Evolutionary conservation across 2,888 invertebrate species (phyloP).

Genomic region (Acrocyrtus sp.): DNA sequence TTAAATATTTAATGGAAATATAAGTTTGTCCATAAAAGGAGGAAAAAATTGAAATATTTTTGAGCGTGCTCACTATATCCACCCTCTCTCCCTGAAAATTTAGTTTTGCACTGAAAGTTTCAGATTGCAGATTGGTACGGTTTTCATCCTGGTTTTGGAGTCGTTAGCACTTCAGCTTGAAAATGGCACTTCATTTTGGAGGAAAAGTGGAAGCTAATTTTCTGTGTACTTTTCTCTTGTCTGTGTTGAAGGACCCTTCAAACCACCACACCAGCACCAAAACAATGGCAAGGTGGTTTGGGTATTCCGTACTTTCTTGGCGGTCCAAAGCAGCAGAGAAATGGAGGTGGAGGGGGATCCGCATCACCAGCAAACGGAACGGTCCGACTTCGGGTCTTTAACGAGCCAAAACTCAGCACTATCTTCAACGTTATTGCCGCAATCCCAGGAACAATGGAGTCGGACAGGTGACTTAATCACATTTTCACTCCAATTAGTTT

Average conservation of each 20-base stretch:
- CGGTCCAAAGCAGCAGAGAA: constrained; percentile 9
- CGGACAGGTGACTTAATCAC: constrained; percentile 61
- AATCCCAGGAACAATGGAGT: constrained; percentile 61
- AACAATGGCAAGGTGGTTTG: constrained; percentile 60
- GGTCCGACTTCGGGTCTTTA: constrained; percentile 57
- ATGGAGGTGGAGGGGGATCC: not conserved
- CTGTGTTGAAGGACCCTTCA: constrained; percentile 53
- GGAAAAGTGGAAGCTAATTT: not conserved
- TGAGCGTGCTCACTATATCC: too few relatives aligned
- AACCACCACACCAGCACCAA: constrained; percentile 49
- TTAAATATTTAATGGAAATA: too few relatives aligned
- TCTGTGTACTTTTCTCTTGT: too few relatives aligned
- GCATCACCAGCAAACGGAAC: constrained; percentile 15
- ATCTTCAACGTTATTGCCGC: constrained; percentile 62
- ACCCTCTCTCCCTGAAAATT: too few relatives aligned
- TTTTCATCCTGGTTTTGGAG: too few relatives aligned
- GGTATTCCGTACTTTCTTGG: constrained; percentile 54
- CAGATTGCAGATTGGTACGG: not conserved
- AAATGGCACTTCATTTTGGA: not conserved
- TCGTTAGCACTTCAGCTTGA: too few relatives aligned
- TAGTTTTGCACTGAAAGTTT: too few relatives aligned
- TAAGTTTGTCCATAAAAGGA: too few relatives aligned
- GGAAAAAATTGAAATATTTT: too few relatives aligned
- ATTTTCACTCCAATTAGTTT: constrained; percentile 27
- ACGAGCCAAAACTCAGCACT: constrained; percentile 58